phyloP scores from a whole-genome alignment of 2,797 vertebrate species.

The Sebastes kiyomatsui region DNA sequence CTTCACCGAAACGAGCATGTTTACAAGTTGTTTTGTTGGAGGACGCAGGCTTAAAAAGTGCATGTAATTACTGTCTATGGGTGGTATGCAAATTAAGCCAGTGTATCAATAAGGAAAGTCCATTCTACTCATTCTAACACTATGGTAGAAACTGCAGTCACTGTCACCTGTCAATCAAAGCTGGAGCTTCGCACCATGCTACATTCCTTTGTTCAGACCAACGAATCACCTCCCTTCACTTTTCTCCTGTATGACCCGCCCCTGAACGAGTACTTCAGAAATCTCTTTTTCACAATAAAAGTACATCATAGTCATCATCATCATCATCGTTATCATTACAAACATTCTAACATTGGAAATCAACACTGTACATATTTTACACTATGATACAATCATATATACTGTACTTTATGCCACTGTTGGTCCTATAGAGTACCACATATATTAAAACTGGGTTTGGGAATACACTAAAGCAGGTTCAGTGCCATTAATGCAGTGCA shows the following conservation, averaged over 20 bases:
- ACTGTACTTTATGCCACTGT: slow-evolving; percentile 72
- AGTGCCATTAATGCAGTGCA: slow-evolving; percentile 65
- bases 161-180: slow-evolving; percentile 78
- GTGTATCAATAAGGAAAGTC: slow-evolving; percentile 40
- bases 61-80: background rate
- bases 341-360: slow-evolving; percentile 86
- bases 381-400: slow-evolving; percentile 86
- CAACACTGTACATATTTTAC: slow-evolving; percentile 87
- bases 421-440: slow-evolving; percentile 73
- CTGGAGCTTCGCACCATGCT: slow-evolving; percentile 79
- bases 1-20: background rate
- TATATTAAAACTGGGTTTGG: slow-evolving; percentile 61
- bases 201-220: slow-evolving; percentile 83
- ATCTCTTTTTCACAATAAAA: slow-evolving; percentile 83
- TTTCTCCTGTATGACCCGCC: slow-evolving; percentile 54
- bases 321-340: slow-evolving; percentile 78
- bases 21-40: slow-evolving; percentile 2
- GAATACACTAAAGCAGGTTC: slow-evolving; percentile 61
- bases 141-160: slow-evolving; percentile 78
- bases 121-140: slow-evolving; percentile 75
- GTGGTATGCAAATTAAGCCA: slow-evolving; percentile 34
- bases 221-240: slow-evolving; percentile 56
- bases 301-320: slow-evolving; percentile 77
- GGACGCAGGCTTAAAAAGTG: slow-evolving; percentile 14
- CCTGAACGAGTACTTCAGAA: slow-evolving; percentile 69